Conservation (phyloP, 2,888 invertebrate species). For the Aporophyla lueneburgensis region DNA sequence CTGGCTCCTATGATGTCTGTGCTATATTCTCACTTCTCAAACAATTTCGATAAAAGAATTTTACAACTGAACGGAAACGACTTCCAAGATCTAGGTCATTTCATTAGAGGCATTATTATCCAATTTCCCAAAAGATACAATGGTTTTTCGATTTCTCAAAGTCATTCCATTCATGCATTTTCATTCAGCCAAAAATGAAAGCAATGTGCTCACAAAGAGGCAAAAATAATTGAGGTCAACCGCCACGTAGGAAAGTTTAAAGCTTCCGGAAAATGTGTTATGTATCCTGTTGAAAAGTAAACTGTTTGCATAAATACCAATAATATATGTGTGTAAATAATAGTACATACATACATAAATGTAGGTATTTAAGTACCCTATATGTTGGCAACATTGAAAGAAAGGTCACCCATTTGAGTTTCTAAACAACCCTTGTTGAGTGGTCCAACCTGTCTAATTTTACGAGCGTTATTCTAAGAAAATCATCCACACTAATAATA, state of each 20-base stretch:
- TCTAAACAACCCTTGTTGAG: background rate
- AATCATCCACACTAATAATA: too few species aligned
- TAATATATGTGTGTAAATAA: background rate
- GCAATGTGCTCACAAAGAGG: constrained; percentile 9
- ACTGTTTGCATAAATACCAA: background rate
- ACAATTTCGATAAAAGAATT: constrained; percentile 15
- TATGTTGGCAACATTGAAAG: background rate
- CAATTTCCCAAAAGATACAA: background rate
- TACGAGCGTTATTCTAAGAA: background rate
- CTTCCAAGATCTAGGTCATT: background rate
- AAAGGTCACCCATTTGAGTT: background rate
- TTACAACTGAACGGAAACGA: background rate
- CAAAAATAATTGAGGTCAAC: constrained; percentile 16
- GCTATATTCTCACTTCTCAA: background rate
- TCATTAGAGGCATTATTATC: background rate
- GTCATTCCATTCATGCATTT: background rate
- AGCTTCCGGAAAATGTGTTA: constrained; percentile 19
- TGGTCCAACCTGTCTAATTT: background rate
- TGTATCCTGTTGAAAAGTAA: constrained; percentile 10
- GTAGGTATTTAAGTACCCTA: background rate
- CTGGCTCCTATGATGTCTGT: background rate
- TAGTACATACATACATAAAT: background rate
- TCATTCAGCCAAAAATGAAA: constrained; percentile 11
- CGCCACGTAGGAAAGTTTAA: constrained; percentile 7
- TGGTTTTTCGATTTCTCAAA: constrained; percentile 9